Base-by-base conservation (phyloP, 2,797 vertebrate species). In the Spinus pinus region DNA sequence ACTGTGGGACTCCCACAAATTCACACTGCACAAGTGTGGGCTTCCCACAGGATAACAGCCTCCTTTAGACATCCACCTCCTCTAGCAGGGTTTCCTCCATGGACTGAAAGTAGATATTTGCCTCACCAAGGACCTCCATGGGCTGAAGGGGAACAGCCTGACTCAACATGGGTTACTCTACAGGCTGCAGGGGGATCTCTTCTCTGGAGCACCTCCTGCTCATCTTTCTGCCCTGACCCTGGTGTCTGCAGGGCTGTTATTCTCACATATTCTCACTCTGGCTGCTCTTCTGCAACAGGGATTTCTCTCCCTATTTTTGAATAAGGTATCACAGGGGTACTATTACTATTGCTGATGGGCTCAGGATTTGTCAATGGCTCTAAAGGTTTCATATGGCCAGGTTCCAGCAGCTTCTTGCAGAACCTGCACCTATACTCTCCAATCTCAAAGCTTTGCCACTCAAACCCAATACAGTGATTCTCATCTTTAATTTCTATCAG, bases 381-480 rank as follows among this genome's bases (percentile, higher is more conserved):
- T 51, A 12, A 27, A 6, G 0, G 18, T 27, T 60, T 50, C 18
- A 23, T 1, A 12, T 1, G 4, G 6, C 21, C 73, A 64, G 4
- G 14, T 37, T 65, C 10, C 12, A 27, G 27, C 14, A 80, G 15
- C 37, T 44, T 67, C 49, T 51, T 18, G 21, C 21, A 57, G 30
- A 75, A 75, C 28, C 3, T 35, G 2, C 4, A 6, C 12, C 28
- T 44, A 7, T 57, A 30, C 3, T 25, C 24, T 19, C 8, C 12
- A 30, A 10, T 17, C 16, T 44, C 44, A 62, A 71, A 66, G 37
- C 6, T 17, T 65, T 58, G 10, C 10, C 62, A 37, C 1, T 5
- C 18, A 70, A 74, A 47, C 20, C 9, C 23, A 49, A 14, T 30
- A 41, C 8, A 44, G 13, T 9, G 5, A 58, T 7, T 27, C 4